Conservation (phyloP, 35 echinoderm and acorn worm genomes). For the Ptychodera flava region DNA sequence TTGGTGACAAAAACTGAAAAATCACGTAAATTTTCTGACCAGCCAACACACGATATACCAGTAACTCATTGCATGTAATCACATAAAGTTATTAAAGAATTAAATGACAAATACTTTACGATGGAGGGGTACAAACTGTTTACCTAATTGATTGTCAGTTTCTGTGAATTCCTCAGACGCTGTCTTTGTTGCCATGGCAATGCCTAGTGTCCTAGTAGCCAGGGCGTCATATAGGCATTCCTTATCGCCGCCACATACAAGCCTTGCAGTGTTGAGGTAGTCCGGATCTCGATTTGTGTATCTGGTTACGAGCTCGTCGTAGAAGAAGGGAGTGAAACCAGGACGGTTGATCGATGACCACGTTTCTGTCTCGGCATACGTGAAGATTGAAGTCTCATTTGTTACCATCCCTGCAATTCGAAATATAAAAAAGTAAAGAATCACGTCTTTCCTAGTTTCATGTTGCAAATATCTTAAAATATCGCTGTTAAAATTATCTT, state of each 20-base stretch:
- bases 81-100: no score
- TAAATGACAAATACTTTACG: no score
- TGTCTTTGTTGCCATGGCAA: constrained; percentile 46
- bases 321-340: neutral
- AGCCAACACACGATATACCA: no score
- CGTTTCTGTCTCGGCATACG: neutral
- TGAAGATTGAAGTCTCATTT: neutral
- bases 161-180: constrained; percentile 6
- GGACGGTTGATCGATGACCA: neutral
- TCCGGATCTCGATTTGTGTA: neutral
- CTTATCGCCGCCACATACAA: constrained; percentile 34
- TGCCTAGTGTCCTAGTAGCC: constrained; percentile 38
- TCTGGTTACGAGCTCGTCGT: neutral
- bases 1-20: neutral
- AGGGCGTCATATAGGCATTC: constrained; percentile 73
- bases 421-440: no score
- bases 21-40: no score
- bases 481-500: neutral
- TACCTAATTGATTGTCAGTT: constrained; percentile 23
- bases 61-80: no score
- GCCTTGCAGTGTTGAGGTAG: constrained; percentile 9
- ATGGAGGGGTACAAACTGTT: no score
- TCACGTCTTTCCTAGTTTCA: no score
- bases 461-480: neutral
- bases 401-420: neutral